phyloP scores from a whole-genome alignment of 1,140 invertebrate species.

The Drosophila athabasca region DNA sequence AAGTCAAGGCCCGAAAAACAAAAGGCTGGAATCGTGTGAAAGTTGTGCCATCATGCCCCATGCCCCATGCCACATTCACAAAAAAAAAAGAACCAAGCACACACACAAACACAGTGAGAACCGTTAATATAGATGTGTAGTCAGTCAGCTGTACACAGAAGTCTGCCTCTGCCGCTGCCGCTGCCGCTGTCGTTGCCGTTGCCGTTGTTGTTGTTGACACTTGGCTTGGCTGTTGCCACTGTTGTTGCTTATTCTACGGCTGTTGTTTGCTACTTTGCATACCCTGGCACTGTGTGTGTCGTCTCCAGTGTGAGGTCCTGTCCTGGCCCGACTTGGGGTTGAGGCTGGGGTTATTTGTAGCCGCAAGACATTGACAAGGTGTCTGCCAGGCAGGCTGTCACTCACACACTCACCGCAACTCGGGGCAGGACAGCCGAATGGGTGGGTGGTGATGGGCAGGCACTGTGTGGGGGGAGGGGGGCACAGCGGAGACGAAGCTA shows the following conservation, averaged over 20 bases:
- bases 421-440: conserved; percentile 3
- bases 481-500: conserved; percentile 4
- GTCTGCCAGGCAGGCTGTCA: conserved; percentile 51
- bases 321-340: not conserved
- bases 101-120: conserved; percentile 12
- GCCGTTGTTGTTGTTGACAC: conserved; percentile 27
- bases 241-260: conserved; percentile 11
- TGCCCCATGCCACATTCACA: conserved; percentile 8
- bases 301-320: conserved; percentile 7
- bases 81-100: conserved; percentile 8
- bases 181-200: too few species aligned
- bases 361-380: conserved; percentile 70
- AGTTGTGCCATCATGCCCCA: conserved; percentile 7
- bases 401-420: conserved; percentile 56
- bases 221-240: conserved; percentile 49
- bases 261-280: conserved; percentile 15
- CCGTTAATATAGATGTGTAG: conserved; percentile 27
- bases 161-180: conserved; percentile 3
- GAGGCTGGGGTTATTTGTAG: conserved; percentile 54
- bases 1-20: conserved; percentile 47
- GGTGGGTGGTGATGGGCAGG: too few species aligned
- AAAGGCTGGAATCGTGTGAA: conserved; percentile 46
- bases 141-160: conserved; percentile 48
- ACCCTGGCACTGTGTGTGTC: conserved; percentile 5
- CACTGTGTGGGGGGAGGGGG: not conserved